Evolutionary conservation across 2,113 vertebrate species (phyloP), one percentile per base, ranked within the genome.

Genomic region (Bettongia penicillata): DNA sequence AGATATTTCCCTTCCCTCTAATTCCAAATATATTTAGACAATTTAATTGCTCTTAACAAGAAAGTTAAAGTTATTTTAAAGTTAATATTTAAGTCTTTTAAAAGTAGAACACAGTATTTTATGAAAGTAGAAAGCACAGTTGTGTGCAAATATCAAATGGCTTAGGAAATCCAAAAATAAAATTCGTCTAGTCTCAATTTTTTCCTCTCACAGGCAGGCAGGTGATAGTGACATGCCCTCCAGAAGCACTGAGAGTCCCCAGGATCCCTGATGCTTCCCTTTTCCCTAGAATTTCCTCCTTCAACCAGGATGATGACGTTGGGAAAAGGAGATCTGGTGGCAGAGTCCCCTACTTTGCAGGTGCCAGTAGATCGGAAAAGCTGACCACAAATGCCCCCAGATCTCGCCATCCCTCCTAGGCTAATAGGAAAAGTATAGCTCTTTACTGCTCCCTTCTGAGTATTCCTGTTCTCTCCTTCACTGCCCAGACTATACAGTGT

Each of bases 11-110:
- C 31, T 61, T 90, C 57, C 50, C 3, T 52, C 55, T 48, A 90
- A 48, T 50, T 93, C 57, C 31, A 48, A 92, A 57, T 93, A 43
- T 47, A n/a, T 53, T 90, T 49, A 47, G 37, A 57, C 19, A 51
- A 51, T 28, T 90, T 68, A 93, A 91, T 91, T 47, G 37, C 43
- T 89, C 89, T 24, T 25, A 84, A 84, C 68, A 43, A 84, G n/a
- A 84, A 84, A 84, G 68, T 84, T 43, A 43, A 77, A 91, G 22
- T 95, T 53, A 49, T 61, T 95, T 91, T 53, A n/a, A 61, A n/a
- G 51, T 24, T 89, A 89, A 91, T 55, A 77, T 53, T 91, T 91
- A 91, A 93, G 26, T 89, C 24, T 47, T 51, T 51, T 90, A 48
- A 91, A 90, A 92, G 61, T 52, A 47, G 93, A 48, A 8, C 47